These are phyloP conservation scores for Melipona beecheii DNA, from an alignment of 2,888 invertebrate species.

Conservation along the genomic window DNA sequence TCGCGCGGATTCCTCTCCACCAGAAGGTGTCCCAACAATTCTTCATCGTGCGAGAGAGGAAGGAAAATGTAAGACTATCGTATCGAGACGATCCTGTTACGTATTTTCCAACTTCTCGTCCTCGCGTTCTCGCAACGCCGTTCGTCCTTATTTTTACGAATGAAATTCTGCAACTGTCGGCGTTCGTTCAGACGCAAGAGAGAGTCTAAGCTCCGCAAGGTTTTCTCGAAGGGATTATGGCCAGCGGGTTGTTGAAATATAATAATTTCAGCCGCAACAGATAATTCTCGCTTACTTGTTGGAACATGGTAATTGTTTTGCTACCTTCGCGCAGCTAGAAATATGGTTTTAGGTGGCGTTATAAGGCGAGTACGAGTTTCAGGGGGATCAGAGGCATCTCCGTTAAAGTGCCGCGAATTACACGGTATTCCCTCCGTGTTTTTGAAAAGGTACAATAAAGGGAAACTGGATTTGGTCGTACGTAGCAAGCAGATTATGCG, in stretches of 20 bases:
- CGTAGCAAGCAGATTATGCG: background rate
- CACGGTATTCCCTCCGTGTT: too few relatives aligned
- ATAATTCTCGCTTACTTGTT: background rate
- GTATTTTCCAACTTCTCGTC: background rate
- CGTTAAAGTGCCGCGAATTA: background rate
- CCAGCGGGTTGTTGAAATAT: background rate
- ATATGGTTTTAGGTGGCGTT: background rate
- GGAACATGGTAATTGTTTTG: background rate
- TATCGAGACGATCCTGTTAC: slow-evolving; percentile 52
- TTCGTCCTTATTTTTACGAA: slow-evolving; percentile 28
- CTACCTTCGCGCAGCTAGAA: background rate
- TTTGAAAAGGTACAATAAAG: background rate
- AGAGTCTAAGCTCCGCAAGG: background rate
- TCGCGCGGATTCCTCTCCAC: slow-evolving; percentile 27
- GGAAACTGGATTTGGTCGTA: background rate
- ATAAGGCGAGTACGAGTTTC: background rate
- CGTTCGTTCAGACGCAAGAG: background rate
- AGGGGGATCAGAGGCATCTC: background rate
- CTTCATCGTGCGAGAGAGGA: slow-evolving; percentile 30
- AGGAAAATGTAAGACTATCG: background rate
- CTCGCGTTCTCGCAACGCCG: slow-evolving; percentile 33
- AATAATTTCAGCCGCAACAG: background rate
- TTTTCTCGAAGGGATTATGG: slow-evolving; percentile 9
- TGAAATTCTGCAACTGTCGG: background rate
- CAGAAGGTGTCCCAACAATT: slow-evolving; percentile 19